phyloP scores from a whole-genome alignment of 2,797 vertebrate genomes.

The Acipenser oxyrinchus region DNA sequence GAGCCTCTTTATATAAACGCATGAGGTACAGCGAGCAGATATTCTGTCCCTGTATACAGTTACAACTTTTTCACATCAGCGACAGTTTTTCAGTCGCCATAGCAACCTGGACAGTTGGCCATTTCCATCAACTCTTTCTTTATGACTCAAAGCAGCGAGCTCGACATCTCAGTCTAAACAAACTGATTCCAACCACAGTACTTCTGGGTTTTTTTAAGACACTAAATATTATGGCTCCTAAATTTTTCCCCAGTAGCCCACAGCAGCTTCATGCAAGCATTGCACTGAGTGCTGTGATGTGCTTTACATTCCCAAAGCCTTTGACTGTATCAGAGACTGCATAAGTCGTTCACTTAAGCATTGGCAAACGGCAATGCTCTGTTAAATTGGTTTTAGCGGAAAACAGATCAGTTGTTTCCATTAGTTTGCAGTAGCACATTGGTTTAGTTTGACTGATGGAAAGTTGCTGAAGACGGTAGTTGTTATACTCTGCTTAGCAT shows the following conservation, averaged over 20 bases:
- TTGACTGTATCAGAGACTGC: background rate
- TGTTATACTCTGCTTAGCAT: too few species aligned
- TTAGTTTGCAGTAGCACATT: background rate
- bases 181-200: background rate
- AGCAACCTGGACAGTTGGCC: too few species aligned
- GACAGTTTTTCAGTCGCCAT: too few species aligned
- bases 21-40: too few species aligned
- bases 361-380: background rate
- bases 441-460: background rate
- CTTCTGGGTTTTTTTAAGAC: background rate
- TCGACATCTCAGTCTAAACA: background rate
- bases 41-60: too few species aligned
- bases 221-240: background rate
- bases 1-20: too few species aligned
- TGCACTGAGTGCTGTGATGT: background rate
- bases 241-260: background rate
- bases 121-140: too few species aligned
- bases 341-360: background rate
- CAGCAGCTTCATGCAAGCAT: background rate
- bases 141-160: too few species aligned
- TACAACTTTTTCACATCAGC: too few species aligned
- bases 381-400: background rate
- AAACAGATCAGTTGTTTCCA: conserved; percentile 2
- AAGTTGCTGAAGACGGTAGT: background rate
- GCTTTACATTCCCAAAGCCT: background rate